Conservation (phyloP, 1,140 invertebrate genomes). For the Lycorma delicatula region DNA sequence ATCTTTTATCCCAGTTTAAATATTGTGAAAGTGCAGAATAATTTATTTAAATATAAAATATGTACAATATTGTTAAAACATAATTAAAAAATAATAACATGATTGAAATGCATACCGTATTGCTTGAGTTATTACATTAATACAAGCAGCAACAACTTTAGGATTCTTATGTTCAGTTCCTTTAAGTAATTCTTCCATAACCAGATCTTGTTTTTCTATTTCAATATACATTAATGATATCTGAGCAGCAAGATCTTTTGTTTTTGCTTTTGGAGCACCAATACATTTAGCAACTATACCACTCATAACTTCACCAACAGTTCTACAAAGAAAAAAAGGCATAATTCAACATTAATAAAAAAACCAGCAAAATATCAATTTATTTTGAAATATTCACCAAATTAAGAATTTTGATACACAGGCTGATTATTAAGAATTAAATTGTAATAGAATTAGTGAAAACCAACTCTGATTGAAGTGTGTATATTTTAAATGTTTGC, state of each 20-base stretch:
- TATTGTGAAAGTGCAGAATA: neutral
- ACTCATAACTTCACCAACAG: conserved; percentile 78
- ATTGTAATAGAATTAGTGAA: too few species aligned
- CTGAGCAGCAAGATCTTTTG: conserved; percentile 82
- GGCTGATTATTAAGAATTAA: too few species aligned
- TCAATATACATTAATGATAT: conserved; percentile 90
- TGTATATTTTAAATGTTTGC: too few species aligned
- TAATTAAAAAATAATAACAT: too few species aligned
- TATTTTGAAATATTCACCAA: too few species aligned
- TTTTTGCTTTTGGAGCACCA: conserved; percentile 74
- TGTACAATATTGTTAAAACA: neutral
- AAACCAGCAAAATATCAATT: too few species aligned
- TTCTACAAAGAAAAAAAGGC: conserved; percentile 49
- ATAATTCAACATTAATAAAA: too few species aligned
- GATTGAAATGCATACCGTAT: conserved; percentile 48
- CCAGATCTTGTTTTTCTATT: conserved; percentile 88
- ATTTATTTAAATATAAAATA: neutral
- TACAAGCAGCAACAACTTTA: conserved; percentile 82
- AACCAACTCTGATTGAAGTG: too few species aligned
- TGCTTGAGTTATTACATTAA: conserved; percentile 63
- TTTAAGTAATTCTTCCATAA: conserved; percentile 85
- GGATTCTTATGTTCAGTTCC: conserved; percentile 94
- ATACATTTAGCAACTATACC: conserved; percentile 89
- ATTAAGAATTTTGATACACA: too few species aligned
- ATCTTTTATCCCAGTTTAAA: too few species aligned